Base-by-base conservation (phyloP, 2,888 invertebrate species). In the Noctua fimbriata region DNA sequence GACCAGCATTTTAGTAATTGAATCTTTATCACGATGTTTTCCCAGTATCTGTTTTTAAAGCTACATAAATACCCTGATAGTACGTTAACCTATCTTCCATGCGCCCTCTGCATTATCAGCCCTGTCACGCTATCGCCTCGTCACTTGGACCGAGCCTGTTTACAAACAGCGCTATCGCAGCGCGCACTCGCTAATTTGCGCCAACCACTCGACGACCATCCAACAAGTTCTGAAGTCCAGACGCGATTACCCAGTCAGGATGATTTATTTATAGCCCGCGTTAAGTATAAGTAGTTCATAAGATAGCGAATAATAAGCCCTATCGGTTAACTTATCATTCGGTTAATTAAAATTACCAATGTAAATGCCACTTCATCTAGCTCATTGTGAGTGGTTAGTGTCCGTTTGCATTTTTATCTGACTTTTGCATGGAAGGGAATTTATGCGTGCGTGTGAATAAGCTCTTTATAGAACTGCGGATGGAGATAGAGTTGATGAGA, bases 171-270 rank as follows among this genome's bases (percentile, higher is more conserved):
- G 93, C 95, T 96, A 96, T 96, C 96, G 93, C 93, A 87, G 89
- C 91, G 95, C 93, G 94, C 96, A 96, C 94, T 95, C 95, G 94
- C 96, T 96, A 95, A 96, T 96, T 96, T 96, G 95, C 93, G 92
- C 92, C 92, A 93, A 92, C 94, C 93, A 91, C 91, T 91, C 94
- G 92, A 92, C 95, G 93, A 92, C 93, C 94, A 92, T 93, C 94
- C 92, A 91, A 93, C 94, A 94, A 94, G 91, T 94, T 93, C 92
- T 93, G 93, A 93, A 93, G 93, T 91, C 92, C 92, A 93, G 93
- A 93, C 94, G 94, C 94, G 95, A 96, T 96, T 93, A 93, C 92
- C 91, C 92, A 92, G 93, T 92, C 92, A 89, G 90, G 92, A 94
- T 95, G 95, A 96, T 96, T 96, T 95, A 96, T 96, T 95, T 94